Evolutionary conservation across 2,113 vertebrate species (phyloP).

Genomic region (Megaceryle maxima): DNA sequence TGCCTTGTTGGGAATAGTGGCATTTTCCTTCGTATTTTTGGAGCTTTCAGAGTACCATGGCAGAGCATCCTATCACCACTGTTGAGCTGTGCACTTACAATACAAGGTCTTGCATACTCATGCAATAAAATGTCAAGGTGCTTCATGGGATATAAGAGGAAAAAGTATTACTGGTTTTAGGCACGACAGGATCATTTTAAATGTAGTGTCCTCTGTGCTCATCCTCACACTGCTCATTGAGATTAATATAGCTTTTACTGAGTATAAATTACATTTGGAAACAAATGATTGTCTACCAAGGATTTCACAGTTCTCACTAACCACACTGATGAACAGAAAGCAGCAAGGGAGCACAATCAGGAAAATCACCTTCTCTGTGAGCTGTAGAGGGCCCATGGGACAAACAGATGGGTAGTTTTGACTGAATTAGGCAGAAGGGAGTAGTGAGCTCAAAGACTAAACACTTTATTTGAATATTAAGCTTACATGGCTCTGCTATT

Average conservation of each 20-base stretch:
- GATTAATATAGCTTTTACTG: not conserved
- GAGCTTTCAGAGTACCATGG: not conserved
- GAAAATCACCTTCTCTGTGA: not conserved
- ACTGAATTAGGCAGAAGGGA: not conserved
- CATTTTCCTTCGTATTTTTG: not conserved
- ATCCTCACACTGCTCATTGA: not conserved
- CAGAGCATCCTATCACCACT: too few relatives aligned
- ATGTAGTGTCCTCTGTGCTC: not conserved
- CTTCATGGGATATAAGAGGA: not conserved
- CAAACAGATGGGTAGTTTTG: not conserved
- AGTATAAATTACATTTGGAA: not conserved
- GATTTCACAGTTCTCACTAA: not conserved
- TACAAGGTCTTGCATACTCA: not conserved
- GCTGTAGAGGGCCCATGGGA: not conserved
- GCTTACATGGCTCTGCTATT: not conserved
- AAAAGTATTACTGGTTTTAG: not conserved
- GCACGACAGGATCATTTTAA: not conserved
- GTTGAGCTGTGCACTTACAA: not conserved
- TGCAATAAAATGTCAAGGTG: not conserved
- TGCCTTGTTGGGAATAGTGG: not conserved
- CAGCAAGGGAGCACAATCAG: not conserved
- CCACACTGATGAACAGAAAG: not conserved
- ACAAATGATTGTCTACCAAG: not conserved
- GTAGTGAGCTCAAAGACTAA: not conserved
- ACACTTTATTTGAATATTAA: not conserved